A percentile compares a stretch with the other conserved stretches of the same genome.
Evolutionary conservation across 1,140 invertebrate species (phyloP).

Genomic region (Lineus longissimus): DNA sequence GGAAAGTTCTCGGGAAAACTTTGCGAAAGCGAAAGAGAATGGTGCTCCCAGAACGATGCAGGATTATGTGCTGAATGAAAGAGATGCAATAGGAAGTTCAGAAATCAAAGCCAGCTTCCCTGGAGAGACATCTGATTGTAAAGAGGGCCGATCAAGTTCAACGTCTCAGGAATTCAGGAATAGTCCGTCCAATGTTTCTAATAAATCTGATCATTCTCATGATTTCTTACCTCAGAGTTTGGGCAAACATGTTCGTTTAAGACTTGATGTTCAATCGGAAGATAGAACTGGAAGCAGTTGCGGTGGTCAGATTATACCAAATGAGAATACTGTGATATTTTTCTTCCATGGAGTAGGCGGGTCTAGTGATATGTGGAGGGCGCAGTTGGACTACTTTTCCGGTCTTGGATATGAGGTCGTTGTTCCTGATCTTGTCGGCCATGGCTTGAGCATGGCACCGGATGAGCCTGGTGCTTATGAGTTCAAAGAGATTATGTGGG

Average conservation of each 20-base stretch:
- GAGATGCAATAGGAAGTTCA: no score
- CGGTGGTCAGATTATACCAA: conserved; percentile 11
- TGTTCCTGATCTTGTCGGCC: conserved; percentile 69
- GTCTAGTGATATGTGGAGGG: conserved; percentile 66
- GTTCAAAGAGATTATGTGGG: conserved; percentile 63
- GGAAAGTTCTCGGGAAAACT: not conserved
- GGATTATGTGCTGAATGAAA: no score
- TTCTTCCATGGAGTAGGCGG: conserved; percentile 73
- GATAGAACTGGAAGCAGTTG: conserved; percentile 1
- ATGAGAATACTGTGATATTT: conserved; percentile 53
- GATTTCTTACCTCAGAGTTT: no score
- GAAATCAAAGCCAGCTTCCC: no score
- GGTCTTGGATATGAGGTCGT: conserved; percentile 65
- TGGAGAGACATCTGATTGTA: no score
- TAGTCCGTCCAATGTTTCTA: not conserved
- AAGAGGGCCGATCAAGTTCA: conserved; percentile 5
- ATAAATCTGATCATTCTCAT: no score
- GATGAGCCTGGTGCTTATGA: conserved; percentile 60
- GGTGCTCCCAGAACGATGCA: not conserved
- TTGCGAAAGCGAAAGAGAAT: not conserved
- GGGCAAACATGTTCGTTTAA: not conserved
- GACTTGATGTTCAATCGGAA: not conserved
- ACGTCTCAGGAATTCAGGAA: not conserved
- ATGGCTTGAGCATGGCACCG: conserved; percentile 68
- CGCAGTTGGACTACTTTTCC: conserved; percentile 64